Evolutionary conservation across 1,140 invertebrate species (phyloP).

Genomic region (Chrysomallon squamiferum): DNA sequence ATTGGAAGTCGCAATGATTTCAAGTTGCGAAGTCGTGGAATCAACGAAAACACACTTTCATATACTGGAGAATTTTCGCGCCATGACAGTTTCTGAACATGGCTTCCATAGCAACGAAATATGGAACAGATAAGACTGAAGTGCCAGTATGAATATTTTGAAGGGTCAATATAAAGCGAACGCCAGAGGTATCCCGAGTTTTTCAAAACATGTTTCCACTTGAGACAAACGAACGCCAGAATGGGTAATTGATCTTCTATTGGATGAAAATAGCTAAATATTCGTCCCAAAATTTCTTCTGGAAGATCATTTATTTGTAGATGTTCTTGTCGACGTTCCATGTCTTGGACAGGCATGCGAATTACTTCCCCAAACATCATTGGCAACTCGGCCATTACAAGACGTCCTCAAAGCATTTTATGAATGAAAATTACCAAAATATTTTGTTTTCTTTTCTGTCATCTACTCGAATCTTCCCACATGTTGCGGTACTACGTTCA

Average conservation of each 20-base stretch:
- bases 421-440: not conserved
- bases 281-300: slow-evolving; percentile 41
- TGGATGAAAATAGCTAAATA: slow-evolving; percentile 49
- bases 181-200: slow-evolving; percentile 46
- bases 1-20: slow-evolving; percentile 48
- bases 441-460: not conserved
- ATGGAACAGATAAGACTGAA: slow-evolving; percentile 46
- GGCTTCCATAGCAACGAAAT: slow-evolving; percentile 48
- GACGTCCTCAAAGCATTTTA: not conserved
- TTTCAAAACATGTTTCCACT: slow-evolving; percentile 45
- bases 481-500: not conserved
- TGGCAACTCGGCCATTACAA: not conserved
- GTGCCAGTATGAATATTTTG: slow-evolving; percentile 36
- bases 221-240: slow-evolving; percentile 45
- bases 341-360: not conserved
- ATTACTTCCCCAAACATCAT: not conserved
- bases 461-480: too few relatives aligned
- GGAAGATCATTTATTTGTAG: slow-evolving; percentile 41
- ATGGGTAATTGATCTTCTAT: slow-evolving; percentile 42
- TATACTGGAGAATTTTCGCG: slow-evolving; percentile 50
- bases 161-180: slow-evolving; percentile 42
- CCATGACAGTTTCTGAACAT: slow-evolving; percentile 51
- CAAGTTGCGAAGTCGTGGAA: slow-evolving; percentile 41
- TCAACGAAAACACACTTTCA: slow-evolving; percentile 45
- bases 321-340: not conserved